Percentiles rank a stretch among this genome's conserved stretches.
Evolutionary conservation across 2,888 invertebrate species (phyloP).

Genomic region (Eupithecia subfuscata): DNA sequence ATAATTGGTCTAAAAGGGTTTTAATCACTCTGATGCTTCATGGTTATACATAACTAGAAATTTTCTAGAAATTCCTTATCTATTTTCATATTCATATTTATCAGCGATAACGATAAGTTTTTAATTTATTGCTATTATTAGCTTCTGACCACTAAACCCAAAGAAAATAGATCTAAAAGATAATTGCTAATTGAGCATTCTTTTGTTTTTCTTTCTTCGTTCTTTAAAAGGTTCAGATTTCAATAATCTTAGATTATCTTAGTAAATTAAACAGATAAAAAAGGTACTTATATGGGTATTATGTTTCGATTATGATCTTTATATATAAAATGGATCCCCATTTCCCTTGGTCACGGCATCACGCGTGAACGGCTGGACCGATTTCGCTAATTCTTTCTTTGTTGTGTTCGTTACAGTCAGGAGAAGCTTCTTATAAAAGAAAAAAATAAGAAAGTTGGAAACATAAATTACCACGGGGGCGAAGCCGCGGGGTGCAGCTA

Average conservation of each 20-base stretch:
- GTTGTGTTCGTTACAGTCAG: no score
- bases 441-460: no score
- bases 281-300: not conserved
- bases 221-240: not conserved
- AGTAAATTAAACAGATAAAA: not conserved
- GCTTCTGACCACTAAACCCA: not conserved
- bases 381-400: no score
- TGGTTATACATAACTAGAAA: not conserved
- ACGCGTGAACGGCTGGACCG: no score
- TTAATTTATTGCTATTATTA: not conserved
- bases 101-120: not conserved
- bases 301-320: no score
- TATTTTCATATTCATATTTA: not conserved
- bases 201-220: no score
- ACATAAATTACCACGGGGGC: no score
- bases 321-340: no score
- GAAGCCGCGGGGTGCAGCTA: no score
- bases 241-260: not conserved
- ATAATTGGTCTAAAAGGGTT: not conserved
- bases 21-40: not conserved
- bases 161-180: not conserved
- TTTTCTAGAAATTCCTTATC: conserved; percentile 1
- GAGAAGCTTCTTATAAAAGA: no score
- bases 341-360: no score
- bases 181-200: not conserved